These are phyloP conservation scores for Bimastos eiseni DNA, from an alignment of 2,888 invertebrate genomes.

Conservation along the genomic window DNA sequence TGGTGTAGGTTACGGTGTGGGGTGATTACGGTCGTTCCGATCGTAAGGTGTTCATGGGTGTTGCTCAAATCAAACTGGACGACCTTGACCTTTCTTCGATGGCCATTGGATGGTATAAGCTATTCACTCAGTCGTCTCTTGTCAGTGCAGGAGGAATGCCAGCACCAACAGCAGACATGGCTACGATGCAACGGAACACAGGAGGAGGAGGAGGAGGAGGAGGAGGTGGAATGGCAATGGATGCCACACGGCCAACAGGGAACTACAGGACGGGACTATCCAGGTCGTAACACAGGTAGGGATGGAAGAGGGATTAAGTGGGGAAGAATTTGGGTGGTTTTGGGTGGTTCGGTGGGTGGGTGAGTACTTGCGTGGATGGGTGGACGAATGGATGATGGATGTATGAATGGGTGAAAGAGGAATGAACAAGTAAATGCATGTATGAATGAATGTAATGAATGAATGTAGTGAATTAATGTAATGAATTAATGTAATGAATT, in stretches of 20 bases:
- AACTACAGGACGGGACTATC: not conserved
- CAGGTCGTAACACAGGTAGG: conserved; percentile 9
- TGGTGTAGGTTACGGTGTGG: conserved; percentile 99
- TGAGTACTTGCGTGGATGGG: not conserved
- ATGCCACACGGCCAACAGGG: not conserved
- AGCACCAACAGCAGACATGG: not conserved
- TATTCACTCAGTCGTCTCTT: conserved; percentile 65
- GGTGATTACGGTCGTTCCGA: conserved; percentile 99
- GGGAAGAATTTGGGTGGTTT: too few species aligned
- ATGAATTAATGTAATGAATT: too few species aligned
- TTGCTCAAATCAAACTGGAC: conserved; percentile 97
- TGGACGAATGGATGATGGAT: not conserved
- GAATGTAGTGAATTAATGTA: not conserved
- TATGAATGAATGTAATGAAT: not conserved
- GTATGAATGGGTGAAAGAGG: not conserved
- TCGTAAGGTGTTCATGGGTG: conserved; percentile 95
- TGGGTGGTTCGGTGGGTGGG: not conserved
- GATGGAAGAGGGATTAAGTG: not conserved
- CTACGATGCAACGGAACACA: not conserved
- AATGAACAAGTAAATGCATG: not conserved
- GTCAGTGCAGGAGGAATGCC: conserved; percentile 46
- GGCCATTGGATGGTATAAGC: conserved; percentile 99
- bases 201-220: too few species aligned
- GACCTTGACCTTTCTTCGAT: conserved; percentile 95
- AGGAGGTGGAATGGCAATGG: not conserved